phyloP scores from a whole-genome alignment of 2,888 invertebrate species.

The Slavum lentiscoides region DNA sequence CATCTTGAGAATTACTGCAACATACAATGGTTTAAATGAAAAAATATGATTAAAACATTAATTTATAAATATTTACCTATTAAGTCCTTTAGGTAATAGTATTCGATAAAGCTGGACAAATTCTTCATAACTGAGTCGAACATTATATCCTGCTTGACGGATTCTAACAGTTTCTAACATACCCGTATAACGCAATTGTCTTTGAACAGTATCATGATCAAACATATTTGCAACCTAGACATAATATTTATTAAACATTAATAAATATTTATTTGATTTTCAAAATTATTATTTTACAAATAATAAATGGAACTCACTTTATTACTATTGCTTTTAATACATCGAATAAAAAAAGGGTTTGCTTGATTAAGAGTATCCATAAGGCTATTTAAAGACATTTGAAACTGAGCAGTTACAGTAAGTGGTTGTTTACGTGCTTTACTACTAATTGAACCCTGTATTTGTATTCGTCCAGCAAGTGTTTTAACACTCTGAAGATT shows the following conservation, averaged over 20 bases:
- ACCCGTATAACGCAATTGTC: slow-evolving; percentile 90
- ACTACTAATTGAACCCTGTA: slow-evolving; percentile 58
- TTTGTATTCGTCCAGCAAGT: slow-evolving; percentile 74
- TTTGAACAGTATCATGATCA: slow-evolving; percentile 89
- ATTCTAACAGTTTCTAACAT: slow-evolving; percentile 96
- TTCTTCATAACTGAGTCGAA: slow-evolving; percentile 89
- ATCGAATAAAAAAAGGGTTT: slow-evolving; percentile 83
- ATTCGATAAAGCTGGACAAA: slow-evolving; percentile 92
- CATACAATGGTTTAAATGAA: slow-evolving; percentile 37
- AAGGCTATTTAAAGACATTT: slow-evolving; percentile 85
- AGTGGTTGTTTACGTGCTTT: slow-evolving; percentile 83
- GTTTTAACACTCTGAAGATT: slow-evolving; percentile 91
- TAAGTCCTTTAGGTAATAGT: slow-evolving; percentile 80
- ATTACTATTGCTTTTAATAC: slow-evolving; percentile 93
- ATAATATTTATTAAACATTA: background rate
- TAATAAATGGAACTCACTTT: slow-evolving; percentile 64
- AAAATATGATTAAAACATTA: slow-evolving; percentile 17
- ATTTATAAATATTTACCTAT: slow-evolving; percentile 60
- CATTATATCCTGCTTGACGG: slow-evolving; percentile 92
- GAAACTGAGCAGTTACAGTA: slow-evolving; percentile 93
- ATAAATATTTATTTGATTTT: background rate
- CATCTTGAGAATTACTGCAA: slow-evolving; percentile 80
- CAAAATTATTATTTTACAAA: background rate
- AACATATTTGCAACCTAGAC: slow-evolving; percentile 80
- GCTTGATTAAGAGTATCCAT: slow-evolving; percentile 93